Conservation (phyloP, 2,113 vertebrate genomes). For the Mus spicilegus region DNA sequence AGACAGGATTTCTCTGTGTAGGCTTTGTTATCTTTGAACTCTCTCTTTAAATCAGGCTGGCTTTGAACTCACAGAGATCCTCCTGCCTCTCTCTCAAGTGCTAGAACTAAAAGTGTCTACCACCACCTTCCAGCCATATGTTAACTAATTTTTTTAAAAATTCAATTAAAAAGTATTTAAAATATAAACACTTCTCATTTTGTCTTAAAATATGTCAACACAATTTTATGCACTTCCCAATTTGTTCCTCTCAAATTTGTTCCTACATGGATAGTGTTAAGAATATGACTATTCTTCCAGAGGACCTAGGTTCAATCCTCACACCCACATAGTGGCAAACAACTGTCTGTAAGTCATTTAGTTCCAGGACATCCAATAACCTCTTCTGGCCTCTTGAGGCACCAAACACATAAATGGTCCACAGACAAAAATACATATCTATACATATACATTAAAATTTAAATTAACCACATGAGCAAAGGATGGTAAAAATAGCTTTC, state of each 20-base stretch:
- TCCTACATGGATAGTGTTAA: not conserved
- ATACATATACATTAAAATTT: not conserved
- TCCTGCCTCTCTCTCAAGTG: not conserved
- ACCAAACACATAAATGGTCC: too few relatives aligned
- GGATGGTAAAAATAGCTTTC: not conserved
- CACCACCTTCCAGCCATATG: not conserved
- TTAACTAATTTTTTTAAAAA: not conserved
- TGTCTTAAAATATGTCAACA: not conserved
- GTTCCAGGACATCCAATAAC: not conserved
- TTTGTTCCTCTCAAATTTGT: not conserved
- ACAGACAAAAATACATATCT: not conserved
- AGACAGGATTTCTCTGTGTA: not conserved
- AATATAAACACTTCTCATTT: not conserved
- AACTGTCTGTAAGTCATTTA: not conserved
- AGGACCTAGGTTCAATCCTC: not conserved
- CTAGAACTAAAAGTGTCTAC: not conserved
- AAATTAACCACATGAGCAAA: not conserved
- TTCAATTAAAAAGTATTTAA: not conserved
- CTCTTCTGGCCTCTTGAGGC: not conserved
- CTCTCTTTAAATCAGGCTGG: not conserved
- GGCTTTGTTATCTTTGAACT: not conserved
- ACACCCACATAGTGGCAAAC: not conserved
- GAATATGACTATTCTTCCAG: not conserved
- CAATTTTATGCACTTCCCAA: not conserved
- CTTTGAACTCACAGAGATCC: not conserved